phyloP scores from a whole-genome alignment of 2,113 vertebrate species.

The Seriola aureovittata region DNA sequence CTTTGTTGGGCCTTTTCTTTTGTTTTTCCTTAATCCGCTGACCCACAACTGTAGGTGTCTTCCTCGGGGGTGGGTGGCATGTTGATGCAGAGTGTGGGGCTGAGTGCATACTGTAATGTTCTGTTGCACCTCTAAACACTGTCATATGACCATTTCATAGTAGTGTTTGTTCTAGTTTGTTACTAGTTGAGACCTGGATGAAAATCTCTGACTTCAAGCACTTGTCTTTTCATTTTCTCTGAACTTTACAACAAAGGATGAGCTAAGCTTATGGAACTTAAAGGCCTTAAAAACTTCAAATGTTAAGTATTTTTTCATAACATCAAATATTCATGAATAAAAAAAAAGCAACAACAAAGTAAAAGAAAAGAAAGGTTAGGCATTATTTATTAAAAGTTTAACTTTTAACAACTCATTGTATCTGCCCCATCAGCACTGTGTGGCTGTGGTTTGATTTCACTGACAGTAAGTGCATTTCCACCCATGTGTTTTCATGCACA shows the following conservation, averaged over 20 bases:
- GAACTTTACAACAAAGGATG: neutral
- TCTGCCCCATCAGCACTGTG: neutral
- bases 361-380: neutral
- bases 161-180: neutral
- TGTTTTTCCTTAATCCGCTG: neutral
- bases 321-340: neutral
- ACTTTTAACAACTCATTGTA: too few species aligned
- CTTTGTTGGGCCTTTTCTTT: neutral
- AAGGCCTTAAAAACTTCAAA: neutral
- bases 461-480: neutral
- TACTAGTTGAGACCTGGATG: neutral
- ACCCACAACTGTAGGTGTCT: neutral
- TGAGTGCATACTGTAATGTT: conserved; percentile 13
- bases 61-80: neutral
- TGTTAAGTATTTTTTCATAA: neutral
- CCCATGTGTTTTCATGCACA: neutral
- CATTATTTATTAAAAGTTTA: neutral
- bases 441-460: neutral
- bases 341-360: neutral
- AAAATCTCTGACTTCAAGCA: neutral
- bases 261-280: neutral
- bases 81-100: neutral
- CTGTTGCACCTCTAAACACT: conserved; percentile 29
- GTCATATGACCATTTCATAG: conserved; percentile 16
- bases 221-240: neutral